Conservation (phyloP, 2,888 invertebrate species). For the Spisula solida region DNA sequence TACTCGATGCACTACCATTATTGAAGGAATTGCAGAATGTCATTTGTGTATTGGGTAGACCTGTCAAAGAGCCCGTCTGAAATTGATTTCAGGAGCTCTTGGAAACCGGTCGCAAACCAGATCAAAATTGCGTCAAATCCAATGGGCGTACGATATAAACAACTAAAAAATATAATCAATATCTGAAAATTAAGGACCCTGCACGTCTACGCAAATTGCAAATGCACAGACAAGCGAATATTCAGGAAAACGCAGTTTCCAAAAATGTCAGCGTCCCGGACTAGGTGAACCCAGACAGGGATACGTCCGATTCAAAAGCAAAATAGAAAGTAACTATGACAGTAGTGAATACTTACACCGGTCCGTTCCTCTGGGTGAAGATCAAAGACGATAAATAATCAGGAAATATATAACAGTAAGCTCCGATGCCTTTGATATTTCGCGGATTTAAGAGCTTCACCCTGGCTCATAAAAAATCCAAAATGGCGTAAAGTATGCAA, state of each 20-base stretch:
- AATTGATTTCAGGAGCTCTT: slow-evolving; percentile 20
- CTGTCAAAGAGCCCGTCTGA: background rate
- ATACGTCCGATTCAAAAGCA: slow-evolving; percentile 25
- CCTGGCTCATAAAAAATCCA: slow-evolving; percentile 74
- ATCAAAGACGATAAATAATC: slow-evolving; percentile 78
- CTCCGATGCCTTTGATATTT: slow-evolving; percentile 81
- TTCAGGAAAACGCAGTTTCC: slow-evolving; percentile 21
- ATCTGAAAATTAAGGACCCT: background rate
- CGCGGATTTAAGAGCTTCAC: slow-evolving; percentile 76
- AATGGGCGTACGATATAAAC: background rate
- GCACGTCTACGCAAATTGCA: background rate
- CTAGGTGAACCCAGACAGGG: slow-evolving; percentile 32
- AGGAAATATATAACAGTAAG: slow-evolving; percentile 63
- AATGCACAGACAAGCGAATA: background rate
- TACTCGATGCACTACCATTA: no score
- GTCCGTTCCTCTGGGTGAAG: slow-evolving; percentile 85
- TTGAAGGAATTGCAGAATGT: no score
- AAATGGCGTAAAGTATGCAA: slow-evolving; percentile 86
- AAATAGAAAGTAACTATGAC: background rate
- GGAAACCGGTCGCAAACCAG: slow-evolving; percentile 13
- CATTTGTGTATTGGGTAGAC: no score
- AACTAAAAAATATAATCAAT: background rate
- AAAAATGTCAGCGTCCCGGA: slow-evolving; percentile 28
- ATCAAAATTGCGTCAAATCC: background rate
- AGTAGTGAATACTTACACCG: slow-evolving; percentile 82